phyloP scores from a whole-genome alignment of 2,797 vertebrate species.

The Urophycis tenuis region DNA sequence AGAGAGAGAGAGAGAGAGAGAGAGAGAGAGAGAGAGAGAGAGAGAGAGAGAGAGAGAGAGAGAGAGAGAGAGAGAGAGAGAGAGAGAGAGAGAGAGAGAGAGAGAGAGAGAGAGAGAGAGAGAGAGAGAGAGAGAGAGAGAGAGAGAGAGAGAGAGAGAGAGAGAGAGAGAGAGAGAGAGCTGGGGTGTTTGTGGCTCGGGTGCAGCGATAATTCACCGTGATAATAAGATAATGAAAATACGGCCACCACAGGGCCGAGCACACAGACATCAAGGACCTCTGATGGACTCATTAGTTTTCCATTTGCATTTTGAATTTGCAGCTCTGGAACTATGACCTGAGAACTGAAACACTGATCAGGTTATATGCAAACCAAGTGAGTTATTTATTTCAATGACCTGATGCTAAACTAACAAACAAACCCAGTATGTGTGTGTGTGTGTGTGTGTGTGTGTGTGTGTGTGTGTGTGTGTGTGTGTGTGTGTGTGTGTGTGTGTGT shows the following conservation, averaged over 20 bases:
- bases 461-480: constrained; percentile 4
- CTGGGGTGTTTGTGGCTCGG: neutral
- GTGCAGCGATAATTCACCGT: neutral
- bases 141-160: neutral
- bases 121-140: neutral
- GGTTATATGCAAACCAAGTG: too few species aligned
- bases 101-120: neutral
- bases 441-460: constrained; percentile 9
- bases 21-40: neutral
- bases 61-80: neutral
- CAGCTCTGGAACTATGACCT: too few species aligned
- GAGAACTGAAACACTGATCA: too few species aligned
- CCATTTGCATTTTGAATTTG: too few species aligned
- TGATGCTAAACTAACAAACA: too few species aligned
- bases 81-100: neutral
- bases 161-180: neutral
- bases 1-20: neutral
- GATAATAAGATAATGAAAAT: too few species aligned
- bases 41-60: neutral
- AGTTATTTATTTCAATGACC: too few species aligned
- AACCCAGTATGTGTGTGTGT: neutral
- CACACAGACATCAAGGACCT: neutral
- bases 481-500: constrained; percentile 14
- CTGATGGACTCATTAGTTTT: neutral
- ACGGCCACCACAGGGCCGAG: too few species aligned